These are phyloP conservation scores for Leptocoma aspasia DNA, from an alignment of 2,113 vertebrate species.

Conservation along the genomic window DNA sequence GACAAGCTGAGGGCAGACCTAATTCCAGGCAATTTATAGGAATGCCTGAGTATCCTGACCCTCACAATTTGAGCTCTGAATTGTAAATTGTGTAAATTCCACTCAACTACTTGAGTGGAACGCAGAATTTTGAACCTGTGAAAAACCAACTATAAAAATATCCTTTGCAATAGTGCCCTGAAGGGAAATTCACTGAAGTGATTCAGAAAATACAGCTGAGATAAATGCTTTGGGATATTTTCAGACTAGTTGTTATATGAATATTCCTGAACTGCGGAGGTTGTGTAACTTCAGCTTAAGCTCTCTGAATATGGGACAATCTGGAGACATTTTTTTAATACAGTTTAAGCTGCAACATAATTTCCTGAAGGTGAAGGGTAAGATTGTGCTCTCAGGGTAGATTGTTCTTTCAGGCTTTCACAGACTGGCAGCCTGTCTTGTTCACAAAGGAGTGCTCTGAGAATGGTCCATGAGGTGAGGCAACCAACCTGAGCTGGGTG, in stretches of 20 bases:
- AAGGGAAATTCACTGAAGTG: background rate
- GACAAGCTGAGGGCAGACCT: background rate
- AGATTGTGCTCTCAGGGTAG: background rate
- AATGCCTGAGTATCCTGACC: background rate
- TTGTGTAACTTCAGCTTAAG: background rate
- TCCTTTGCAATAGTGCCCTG: background rate
- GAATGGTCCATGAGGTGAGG: background rate
- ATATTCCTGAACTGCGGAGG: background rate
- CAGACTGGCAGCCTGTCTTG: background rate
- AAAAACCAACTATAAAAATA: background rate
- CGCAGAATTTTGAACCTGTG: background rate
- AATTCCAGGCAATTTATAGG: background rate
- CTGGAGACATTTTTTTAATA: conserved; percentile 6
- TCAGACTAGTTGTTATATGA: background rate
- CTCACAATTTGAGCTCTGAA: background rate
- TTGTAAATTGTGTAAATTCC: background rate
- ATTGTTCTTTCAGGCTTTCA: background rate
- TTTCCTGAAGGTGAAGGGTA: background rate
- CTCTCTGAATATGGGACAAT: background rate
- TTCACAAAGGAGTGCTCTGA: background rate
- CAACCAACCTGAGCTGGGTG: background rate
- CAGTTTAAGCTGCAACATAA: background rate
- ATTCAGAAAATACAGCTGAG: background rate
- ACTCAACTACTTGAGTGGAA: background rate
- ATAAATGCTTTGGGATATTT: conserved; percentile 5